Evolutionary conservation across 2,113 vertebrate species (phyloP).

Genomic region (Periophthalmus modestus): DNA sequence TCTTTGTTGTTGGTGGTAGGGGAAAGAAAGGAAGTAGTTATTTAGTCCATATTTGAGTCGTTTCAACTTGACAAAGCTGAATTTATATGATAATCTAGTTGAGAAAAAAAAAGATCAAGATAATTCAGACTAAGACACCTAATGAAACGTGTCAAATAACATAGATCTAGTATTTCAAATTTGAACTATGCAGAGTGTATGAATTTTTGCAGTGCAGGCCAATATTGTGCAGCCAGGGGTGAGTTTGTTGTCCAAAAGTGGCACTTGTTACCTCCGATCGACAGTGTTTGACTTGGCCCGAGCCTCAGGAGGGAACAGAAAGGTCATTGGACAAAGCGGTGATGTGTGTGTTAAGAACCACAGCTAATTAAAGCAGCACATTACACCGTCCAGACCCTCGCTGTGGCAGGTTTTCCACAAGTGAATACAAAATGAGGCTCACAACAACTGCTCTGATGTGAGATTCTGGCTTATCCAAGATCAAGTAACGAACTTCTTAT

Average conservation of each 20-base stretch:
- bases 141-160: too few species aligned
- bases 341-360: slow-evolving; percentile 8
- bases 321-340: slow-evolving; percentile 15
- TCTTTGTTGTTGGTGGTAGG: background rate
- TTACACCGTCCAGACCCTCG: background rate
- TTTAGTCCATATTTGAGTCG: background rate
- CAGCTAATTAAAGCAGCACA: slow-evolving; percentile 1
- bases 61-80: too few species aligned
- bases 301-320: background rate
- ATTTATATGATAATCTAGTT: too few species aligned
- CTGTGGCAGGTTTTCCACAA: background rate
- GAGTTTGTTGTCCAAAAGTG: slow-evolving; percentile 15
- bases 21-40: background rate
- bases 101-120: too few species aligned
- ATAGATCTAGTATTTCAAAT: too few species aligned
- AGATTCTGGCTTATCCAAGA: background rate
- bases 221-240: background rate
- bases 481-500: background rate
- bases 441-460: slow-evolving; percentile 1
- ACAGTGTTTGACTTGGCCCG: slow-evolving; percentile 22
- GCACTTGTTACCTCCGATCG: slow-evolving; percentile 3
- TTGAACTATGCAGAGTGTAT: background rate
- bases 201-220: background rate
- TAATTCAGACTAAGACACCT: too few species aligned
- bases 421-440: slow-evolving; percentile 7